Evolutionary conservation across 2,888 invertebrate genomes (phyloP).

Genomic region (Eumacrocentrus americanus): DNA sequence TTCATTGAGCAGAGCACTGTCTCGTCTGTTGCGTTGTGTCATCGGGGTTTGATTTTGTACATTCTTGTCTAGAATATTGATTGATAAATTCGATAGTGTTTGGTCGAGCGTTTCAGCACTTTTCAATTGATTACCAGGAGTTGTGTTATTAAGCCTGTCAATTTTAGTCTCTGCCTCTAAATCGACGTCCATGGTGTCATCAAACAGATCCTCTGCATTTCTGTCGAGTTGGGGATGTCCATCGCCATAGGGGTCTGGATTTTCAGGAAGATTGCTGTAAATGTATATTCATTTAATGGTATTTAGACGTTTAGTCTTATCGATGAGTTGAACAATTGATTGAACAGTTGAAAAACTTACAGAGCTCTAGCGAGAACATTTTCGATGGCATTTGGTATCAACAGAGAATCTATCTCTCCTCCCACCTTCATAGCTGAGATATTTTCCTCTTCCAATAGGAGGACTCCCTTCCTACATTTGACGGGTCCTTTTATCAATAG

Average conservation of each 20-base stretch:
- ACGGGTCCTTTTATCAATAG: constrained; percentile 73
- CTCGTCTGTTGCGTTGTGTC: neutral
- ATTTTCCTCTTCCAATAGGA: constrained; percentile 69
- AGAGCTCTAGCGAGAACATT: constrained; percentile 68
- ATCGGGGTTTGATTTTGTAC: neutral
- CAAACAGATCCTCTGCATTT: constrained; percentile 34
- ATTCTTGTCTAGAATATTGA: neutral
- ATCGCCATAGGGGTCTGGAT: constrained; percentile 60
- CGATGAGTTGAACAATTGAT: too few species aligned
- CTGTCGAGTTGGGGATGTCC: constrained; percentile 37
- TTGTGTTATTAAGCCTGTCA: constrained; percentile 24
- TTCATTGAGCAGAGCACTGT: constrained; percentile 1
- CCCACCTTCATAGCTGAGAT: constrained; percentile 67
- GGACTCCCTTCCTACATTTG: constrained; percentile 72
- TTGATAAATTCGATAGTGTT: neutral
- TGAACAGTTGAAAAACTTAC: constrained; percentile 51
- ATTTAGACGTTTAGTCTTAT: constrained; percentile 10
- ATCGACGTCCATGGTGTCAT: constrained; percentile 49
- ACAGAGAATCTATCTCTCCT: constrained; percentile 74
- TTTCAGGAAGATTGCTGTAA: constrained; percentile 62
- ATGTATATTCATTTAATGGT: too few species aligned
- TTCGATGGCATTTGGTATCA: constrained; percentile 67
- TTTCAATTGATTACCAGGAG: neutral
- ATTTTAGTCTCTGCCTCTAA: constrained; percentile 40
- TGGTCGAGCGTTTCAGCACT: neutral